phyloP scores from a whole-genome alignment of 2,797 vertebrate genomes.

The Parauchenoglanis punctatus region DNA sequence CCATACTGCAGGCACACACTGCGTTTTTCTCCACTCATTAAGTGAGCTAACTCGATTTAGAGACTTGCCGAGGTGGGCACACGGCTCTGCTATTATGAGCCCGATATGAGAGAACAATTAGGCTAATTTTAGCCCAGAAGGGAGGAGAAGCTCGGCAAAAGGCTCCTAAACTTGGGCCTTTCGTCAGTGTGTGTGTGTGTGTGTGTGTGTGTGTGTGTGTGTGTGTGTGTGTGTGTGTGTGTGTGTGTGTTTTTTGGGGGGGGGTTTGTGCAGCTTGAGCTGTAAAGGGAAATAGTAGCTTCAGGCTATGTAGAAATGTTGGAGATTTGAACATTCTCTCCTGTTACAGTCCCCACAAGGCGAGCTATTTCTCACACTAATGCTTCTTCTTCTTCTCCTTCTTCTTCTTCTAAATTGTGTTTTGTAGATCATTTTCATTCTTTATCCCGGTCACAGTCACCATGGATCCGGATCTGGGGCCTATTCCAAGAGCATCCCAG shows the following conservation, averaged over 20 bases:
- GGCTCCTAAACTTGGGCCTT: conserved; percentile 16
- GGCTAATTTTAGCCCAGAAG: conserved; percentile 48
- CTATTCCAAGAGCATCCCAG: not conserved
- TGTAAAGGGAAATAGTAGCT: conserved; percentile 34
- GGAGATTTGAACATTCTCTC: conserved; percentile 16
- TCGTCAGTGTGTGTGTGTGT: not conserved
- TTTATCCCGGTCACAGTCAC: not conserved
- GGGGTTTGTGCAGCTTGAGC: not conserved
- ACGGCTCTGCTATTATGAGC: conserved; percentile 17
- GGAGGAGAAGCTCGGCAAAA: conserved; percentile 35
- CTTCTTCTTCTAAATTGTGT: not conserved
- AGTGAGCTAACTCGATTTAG: conserved; percentile 39
- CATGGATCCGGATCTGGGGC: not conserved
- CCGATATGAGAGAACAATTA: conserved; percentile 47
- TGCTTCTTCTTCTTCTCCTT: not conserved
- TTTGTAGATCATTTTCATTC: too few species aligned
- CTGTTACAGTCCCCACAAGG: not conserved
- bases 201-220: conserved; percentile 18
- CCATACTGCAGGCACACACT: conserved; percentile 13
- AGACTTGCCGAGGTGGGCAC: conserved; percentile 30
- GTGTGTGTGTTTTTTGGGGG: conserved; percentile 1
- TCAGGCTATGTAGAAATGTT: conserved; percentile 27
- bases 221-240: conserved; percentile 14
- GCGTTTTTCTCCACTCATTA: conserved; percentile 33
- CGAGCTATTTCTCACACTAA: not conserved